Base-by-base conservation (phyloP, 2,797 vertebrate genomes). In the Protonibea diacanthus region DNA sequence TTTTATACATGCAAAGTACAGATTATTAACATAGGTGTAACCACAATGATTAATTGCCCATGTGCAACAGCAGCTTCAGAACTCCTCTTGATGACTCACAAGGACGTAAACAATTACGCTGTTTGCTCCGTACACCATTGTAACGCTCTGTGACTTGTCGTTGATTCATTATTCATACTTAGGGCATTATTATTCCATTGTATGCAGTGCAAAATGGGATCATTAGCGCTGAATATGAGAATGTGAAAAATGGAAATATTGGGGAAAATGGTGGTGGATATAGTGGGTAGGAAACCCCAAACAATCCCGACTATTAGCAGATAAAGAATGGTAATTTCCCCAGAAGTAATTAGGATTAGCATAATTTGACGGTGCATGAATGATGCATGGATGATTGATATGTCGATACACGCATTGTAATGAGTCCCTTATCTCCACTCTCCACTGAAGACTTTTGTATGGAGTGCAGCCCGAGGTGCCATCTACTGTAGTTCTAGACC, bases 341-440 rank as follows among this genome's bases (percentile, higher is more conserved):
- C 81, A 78, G 69, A 87, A 90, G 91, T 93, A 93, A 94, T 94
- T 94, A 94, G 90, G 93, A 94, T 94, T 94, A 92, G 92, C 94
- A 94, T 94, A 93, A 93, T 94, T 91, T 92, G 91, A 91, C 77
- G 55, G 89, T 67, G 88, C 88, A 92, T 91, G 92, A 93, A 90
- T 91, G 91, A 93, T 89, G 91, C 87, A 83, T 84, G 86, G 80
- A 86, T 92, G 92, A 94, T 93, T 93, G 92, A 94, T 94, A 86
- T 38, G 87, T 94, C 21, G 86, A 93, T 92, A 89, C 82, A 67
- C 29, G 47, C 61, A n/a, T 78, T 81, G 84, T 94, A 93, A 94
- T 92, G 90, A 93, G 76, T 85, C 85, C 85, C 90, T 93, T 93
- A 94, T 94, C 92, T 92, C 75, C 49, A 10, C 76, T 86, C 84